A percentile compares a stretch with the other conserved stretches of the same genome.
Evolutionary conservation across 2,888 invertebrate genomes (phyloP).

Genomic region (Pharmacophagus antenor): DNA sequence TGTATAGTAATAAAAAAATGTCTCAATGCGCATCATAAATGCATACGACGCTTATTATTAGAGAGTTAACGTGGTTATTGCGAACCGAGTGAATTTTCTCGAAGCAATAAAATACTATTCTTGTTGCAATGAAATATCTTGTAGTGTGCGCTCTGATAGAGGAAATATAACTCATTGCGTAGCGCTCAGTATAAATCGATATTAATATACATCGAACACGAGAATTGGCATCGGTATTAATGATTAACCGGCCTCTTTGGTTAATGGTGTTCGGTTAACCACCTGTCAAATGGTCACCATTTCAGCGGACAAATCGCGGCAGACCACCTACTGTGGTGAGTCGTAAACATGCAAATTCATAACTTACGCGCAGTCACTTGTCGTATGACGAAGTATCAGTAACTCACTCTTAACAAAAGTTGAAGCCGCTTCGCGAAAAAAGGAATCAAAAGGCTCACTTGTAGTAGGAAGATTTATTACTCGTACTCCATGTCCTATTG

Average conservation of each 20-base stretch:
- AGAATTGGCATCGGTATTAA: conserved; percentile 51
- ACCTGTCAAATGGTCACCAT: conserved; percentile 65
- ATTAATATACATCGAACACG: conserved; percentile 53
- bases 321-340: conserved; percentile 68
- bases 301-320: conserved; percentile 64
- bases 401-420: conserved; percentile 43
- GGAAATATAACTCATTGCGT: conserved; percentile 57
- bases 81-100: conserved; percentile 34
- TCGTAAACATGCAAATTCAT: conserved; percentile 74
- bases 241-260: conserved; percentile 49
- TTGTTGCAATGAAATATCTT: conserved; percentile 49
- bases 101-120: conserved; percentile 34
- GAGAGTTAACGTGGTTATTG: conserved; percentile 33
- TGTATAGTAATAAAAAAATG: background rate
- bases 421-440: conserved; percentile 36
- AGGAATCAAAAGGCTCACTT: conserved; percentile 21
- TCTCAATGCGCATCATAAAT: background rate
- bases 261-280: conserved; percentile 67
- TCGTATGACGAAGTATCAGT: conserved; percentile 51
- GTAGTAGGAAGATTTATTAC: conserved; percentile 26
- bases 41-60: conserved; percentile 12
- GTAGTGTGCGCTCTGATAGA: conserved; percentile 57
- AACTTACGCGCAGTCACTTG: conserved; percentile 51
- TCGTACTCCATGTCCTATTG: conserved; percentile 10
- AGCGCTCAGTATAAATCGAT: conserved; percentile 56